phyloP scores from a whole-genome alignment of 1,140 invertebrate species.

The Drosophila navojoa region DNA sequence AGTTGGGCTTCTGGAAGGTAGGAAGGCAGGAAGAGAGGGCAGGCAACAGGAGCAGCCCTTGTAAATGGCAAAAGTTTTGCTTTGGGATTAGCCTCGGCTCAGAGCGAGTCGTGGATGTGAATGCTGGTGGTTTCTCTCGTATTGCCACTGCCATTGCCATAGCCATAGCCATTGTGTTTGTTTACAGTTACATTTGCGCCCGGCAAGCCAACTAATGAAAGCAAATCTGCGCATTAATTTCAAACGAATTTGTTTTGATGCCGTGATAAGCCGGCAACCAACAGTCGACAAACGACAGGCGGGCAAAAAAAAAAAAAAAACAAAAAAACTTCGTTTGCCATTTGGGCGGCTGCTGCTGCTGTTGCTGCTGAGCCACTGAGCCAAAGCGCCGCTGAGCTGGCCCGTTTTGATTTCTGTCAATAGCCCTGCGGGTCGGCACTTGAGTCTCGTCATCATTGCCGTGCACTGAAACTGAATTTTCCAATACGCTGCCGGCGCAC shows the following conservation, averaged over 20 bases:
- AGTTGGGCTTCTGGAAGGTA: slow-evolving; percentile 27
- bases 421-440: slow-evolving; percentile 75
- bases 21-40: not conserved
- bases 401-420: slow-evolving; percentile 78
- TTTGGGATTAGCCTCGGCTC: slow-evolving; percentile 71
- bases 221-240: slow-evolving; percentile 83
- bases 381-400: slow-evolving; percentile 22
- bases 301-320: not conserved
- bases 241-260: slow-evolving; percentile 84
- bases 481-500: slow-evolving; percentile 56
- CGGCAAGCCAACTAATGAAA: slow-evolving; percentile 76
- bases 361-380: slow-evolving; percentile 18
- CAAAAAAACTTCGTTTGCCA: slow-evolving; percentile 59
- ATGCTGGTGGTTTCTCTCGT: slow-evolving; percentile 58
- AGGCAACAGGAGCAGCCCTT: slow-evolving; percentile 45
- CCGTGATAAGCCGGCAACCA: slow-evolving; percentile 74
- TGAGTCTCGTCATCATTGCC: slow-evolving; percentile 63
- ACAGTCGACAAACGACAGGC: slow-evolving; percentile 25
- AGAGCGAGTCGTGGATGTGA: slow-evolving; percentile 47
- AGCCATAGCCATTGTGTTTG: slow-evolving; percentile 61
- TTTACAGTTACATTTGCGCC: slow-evolving; percentile 71
- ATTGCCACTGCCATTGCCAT: slow-evolving; percentile 38
- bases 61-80: slow-evolving; percentile 69
- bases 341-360: slow-evolving; percentile 54
- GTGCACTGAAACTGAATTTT: slow-evolving; percentile 71